A percentile compares a stretch with the other conserved stretches of the same genome.
phyloP scores from a whole-genome alignment of 2,888 invertebrate genomes.

The Epirrhoe alternata region DNA sequence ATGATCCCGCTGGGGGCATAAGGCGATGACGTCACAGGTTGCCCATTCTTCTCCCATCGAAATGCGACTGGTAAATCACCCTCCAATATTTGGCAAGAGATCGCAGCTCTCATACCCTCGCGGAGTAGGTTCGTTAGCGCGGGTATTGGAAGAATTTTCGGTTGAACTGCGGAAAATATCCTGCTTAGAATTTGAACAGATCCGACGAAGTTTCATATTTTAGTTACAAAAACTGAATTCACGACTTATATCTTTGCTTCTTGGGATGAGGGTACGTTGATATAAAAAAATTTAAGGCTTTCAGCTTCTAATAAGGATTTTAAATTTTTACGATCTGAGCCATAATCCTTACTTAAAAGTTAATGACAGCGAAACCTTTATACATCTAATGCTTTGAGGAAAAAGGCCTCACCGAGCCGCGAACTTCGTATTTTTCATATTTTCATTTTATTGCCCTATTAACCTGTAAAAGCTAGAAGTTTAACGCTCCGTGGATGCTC shows the following conservation, averaged over 20 bases:
- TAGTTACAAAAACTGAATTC: conserved; percentile 23
- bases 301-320: conserved; percentile 25
- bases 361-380: conserved; percentile 38
- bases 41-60: conserved; percentile 95
- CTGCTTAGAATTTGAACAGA: conserved; percentile 25
- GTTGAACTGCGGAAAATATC: conserved; percentile 87
- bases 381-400: conserved; percentile 36
- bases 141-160: conserved; percentile 93
- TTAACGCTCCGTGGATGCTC: conserved; percentile 68
- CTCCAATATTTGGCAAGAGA: conserved; percentile 95
- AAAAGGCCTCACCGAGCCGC: conserved; percentile 40
- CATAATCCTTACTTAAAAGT: conserved; percentile 40
- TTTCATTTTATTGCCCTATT: conserved; percentile 78
- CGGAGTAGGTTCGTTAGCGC: conserved; percentile 91
- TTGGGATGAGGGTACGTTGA: conserved; percentile 10
- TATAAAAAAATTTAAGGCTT: conserved; percentile 8
- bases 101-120: conserved; percentile 95
- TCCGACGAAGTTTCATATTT: conserved; percentile 18
- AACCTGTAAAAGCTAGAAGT: conserved; percentile 65
- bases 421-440: conserved; percentile 62
- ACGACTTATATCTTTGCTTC: conserved; percentile 18
- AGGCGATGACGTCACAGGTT: conserved; percentile 88
- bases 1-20: conserved; percentile 79
- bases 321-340: conserved; percentile 21
- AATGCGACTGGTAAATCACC: conserved; percentile 96